Evolutionary conservation across 2,888 invertebrate genomes (phyloP).

Genomic region (Drosophila quinaria): DNA sequence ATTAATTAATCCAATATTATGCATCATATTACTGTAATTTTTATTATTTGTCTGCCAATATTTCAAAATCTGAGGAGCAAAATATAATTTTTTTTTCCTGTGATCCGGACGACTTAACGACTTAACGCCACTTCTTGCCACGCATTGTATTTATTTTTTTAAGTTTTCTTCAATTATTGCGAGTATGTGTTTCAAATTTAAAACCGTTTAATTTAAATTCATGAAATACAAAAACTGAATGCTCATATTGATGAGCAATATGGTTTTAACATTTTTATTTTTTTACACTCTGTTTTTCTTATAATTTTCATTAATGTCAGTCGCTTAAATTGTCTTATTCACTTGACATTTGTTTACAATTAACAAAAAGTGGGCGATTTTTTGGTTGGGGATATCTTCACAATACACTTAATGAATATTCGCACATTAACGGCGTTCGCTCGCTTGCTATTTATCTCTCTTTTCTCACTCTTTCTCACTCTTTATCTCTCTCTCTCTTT

Average conservation of each 20-base stretch:
- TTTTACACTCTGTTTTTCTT: neutral
- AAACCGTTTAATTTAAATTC: no score
- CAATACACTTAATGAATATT: constrained; percentile 74
- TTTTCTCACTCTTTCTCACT: neutral
- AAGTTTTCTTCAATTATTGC: no score
- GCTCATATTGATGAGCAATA: neutral
- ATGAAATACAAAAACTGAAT: neutral
- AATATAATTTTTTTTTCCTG: no score
- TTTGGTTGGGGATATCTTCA: constrained; percentile 27
- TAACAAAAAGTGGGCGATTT: constrained; percentile 40
- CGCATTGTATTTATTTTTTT: no score
- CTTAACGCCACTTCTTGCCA: no score
- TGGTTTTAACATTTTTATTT: neutral
- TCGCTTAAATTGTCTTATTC: constrained; percentile 47
- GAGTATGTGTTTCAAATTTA: no score
- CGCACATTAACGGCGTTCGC: constrained; percentile 68
- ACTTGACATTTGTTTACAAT: constrained; percentile 62
- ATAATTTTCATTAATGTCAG: constrained; percentile 49
- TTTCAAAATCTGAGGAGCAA: no score
- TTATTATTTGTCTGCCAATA: no score
- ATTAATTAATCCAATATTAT: no score
- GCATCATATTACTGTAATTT: no score
- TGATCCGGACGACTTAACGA: no score
- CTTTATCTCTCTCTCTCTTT: neutral
- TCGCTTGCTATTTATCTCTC: constrained; percentile 11